Percentiles rank a stretch among this genome's conserved stretches.
Conservation (phyloP, 2,888 invertebrate genomes). For the Chaetoderma sp. region DNA sequence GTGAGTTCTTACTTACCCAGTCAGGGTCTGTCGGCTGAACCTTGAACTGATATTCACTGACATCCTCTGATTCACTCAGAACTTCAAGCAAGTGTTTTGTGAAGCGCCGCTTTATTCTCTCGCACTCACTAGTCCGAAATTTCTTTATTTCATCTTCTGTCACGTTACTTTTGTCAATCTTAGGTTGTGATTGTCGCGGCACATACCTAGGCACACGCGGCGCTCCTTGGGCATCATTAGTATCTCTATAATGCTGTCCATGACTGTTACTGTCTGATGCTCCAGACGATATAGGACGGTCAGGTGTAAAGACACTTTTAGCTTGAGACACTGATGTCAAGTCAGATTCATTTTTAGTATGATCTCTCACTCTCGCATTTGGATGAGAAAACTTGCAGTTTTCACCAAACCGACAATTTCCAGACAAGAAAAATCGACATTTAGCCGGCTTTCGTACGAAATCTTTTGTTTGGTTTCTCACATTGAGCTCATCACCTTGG, state of each 20-base stretch:
- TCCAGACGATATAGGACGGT: background rate
- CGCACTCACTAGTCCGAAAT: slow-evolving; percentile 52
- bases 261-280: background rate
- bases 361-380: background rate
- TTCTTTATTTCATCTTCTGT: slow-evolving; percentile 39
- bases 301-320: background rate
- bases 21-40: slow-evolving; percentile 64
- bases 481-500: background rate
- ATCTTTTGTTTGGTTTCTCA: background rate
- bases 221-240: background rate
- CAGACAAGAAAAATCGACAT: slow-evolving; percentile 42
- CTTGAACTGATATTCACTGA: slow-evolving; percentile 36
- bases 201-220: background rate
- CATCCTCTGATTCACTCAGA: slow-evolving; percentile 39
- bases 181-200: background rate
- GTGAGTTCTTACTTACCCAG: slow-evolving; percentile 53
- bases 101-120: slow-evolving; percentile 55
- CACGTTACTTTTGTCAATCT: slow-evolving; percentile 35
- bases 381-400: slow-evolving; percentile 48
- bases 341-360: background rate
- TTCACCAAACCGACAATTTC: slow-evolving; percentile 46
- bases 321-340: background rate
- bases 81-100: slow-evolving; percentile 43
- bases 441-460: background rate
- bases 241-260: background rate